These are phyloP conservation scores for Candidula unifasciata DNA, from an alignment of 2,888 invertebrate species.

Conservation along the genomic window DNA sequence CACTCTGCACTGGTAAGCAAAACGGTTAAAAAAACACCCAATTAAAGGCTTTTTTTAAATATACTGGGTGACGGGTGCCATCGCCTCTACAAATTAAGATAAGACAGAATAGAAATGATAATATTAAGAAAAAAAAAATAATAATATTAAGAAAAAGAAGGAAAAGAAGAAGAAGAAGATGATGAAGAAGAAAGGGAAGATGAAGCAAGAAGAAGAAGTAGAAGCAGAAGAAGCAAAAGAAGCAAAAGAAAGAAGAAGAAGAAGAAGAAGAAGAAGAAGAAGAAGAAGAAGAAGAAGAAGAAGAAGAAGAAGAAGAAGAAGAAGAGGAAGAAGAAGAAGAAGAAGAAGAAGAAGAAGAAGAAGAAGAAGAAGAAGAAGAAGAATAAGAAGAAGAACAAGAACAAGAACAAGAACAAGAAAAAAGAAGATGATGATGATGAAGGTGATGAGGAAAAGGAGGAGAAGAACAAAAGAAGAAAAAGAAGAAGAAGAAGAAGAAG, in stretches of 20 bases:
- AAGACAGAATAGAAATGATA: not conserved
- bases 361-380: not conserved
- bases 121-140: no score
- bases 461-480: no score
- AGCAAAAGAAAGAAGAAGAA: not conserved
- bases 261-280: not conserved
- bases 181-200: not conserved
- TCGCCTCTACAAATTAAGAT: not conserved
- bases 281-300: not conserved
- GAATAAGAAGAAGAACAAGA: no score
- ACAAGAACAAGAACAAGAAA: no score
- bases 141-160: no score
- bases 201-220: no score
- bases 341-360: not conserved
- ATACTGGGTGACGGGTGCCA: not conserved
- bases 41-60: no score
- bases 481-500: not conserved
- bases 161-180: not conserved
- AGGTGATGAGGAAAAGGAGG: no score
- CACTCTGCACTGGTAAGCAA: no score
- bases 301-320: not conserved
- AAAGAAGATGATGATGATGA: no score
- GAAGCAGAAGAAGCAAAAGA: no score
- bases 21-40: no score
- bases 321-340: not conserved